Base-by-base conservation (phyloP, 2,797 vertebrate genomes). In the Hipposideros larvatus region DNA sequence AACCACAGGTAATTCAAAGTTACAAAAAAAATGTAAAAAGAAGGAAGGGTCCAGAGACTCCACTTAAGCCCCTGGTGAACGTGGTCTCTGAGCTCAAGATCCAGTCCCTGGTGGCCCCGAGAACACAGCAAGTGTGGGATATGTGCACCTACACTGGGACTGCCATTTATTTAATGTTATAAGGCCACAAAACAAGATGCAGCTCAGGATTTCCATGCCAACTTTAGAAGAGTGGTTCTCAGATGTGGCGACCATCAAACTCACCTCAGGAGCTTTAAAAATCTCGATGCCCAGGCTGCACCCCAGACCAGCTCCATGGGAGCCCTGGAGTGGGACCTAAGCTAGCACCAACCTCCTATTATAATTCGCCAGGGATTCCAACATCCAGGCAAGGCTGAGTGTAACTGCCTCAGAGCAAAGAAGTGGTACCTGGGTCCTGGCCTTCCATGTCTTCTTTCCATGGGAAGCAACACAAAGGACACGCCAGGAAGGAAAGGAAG, bases 71-170 rank as follows among this genome's bases (percentile, higher is more conserved):
- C 51, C 8, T 0, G 7, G 55, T 24, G 73, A 68, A 43, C 0
- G 5, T 7, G 73, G n/a, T 15, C 46, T 18, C 0, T 48, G 26
- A 8, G 24, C 2, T 3, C 28, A 8, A n/a, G n/a, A 5, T 15
- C n/a, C 48, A 1, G 0, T 1, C 31, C 18, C 65, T 2, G 46
- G 1, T 13, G 7, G n/a, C 4, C 57, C 18, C 1, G 16, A n/a
- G 3, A 19, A 2, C 9, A 18, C 9, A 28, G 48, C 13, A 28
- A 2, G 7, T 3, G 28, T 1, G 10, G 43, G 34, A 6, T 19
- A 43, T 22, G 34, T 2, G 4, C 4, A 11, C 5, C 16, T 41
- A 31, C 3, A 2, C 0, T 4, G 7, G 59, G 4, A 9, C 6
- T 18, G 14, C 41, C 59, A 15, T 53, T 82, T 31, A 31, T 51